Conservation (phyloP, 2,113 vertebrate species). For the Rhinolophus sinicus region DNA sequence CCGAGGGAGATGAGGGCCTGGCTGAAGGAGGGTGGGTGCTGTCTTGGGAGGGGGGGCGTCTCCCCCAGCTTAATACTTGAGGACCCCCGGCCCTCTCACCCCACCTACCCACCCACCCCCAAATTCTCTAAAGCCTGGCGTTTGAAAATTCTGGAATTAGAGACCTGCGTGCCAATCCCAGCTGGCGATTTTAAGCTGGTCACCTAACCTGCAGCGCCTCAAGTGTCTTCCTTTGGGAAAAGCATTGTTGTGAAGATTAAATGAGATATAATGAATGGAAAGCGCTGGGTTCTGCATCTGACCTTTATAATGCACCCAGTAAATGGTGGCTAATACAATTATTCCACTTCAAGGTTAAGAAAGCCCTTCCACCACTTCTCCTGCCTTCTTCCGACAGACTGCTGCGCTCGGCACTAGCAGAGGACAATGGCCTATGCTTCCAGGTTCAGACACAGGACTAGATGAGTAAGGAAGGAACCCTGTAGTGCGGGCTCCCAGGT, state of each 20-base stretch:
- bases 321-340: neutral
- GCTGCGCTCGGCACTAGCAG: neutral
- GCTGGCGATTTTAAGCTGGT: neutral
- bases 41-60: neutral
- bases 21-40: neutral
- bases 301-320: neutral
- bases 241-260: neutral
- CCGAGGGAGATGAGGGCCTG: neutral
- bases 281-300: neutral
- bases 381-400: neutral
- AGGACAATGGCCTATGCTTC: neutral
- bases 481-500: neutral
- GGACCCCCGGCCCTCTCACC: neutral
- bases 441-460: neutral
- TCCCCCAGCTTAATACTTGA: neutral
- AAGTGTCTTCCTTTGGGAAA: neutral
- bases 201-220: neutral
- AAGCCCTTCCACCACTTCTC: neutral
- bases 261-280: neutral
- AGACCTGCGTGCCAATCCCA: neutral
- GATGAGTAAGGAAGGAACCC: neutral
- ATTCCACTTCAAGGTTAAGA: neutral
- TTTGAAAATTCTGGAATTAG: slow-evolving; percentile 23
- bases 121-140: neutral
- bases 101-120: neutral